These are phyloP conservation scores for Euplagia quadripunctaria DNA, from an alignment of 2,888 invertebrate species.

Conservation along the genomic window DNA sequence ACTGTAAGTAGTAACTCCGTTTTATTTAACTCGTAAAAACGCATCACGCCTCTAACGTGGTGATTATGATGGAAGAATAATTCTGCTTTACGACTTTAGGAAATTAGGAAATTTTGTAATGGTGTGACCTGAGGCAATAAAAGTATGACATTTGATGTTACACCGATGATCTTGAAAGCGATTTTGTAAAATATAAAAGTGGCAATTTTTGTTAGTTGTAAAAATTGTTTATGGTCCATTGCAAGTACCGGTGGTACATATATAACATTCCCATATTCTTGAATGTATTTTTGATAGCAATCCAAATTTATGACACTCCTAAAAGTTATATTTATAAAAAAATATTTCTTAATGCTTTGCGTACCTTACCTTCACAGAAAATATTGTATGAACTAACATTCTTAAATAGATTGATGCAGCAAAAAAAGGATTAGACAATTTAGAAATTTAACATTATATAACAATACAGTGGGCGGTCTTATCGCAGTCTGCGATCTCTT, in stretches of 20 bases:
- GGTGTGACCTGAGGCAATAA: conserved; percentile 35
- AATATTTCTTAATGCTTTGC: not conserved
- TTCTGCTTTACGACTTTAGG: conserved; percentile 42
- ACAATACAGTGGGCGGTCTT: too few species aligned
- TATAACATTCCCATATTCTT: not conserved
- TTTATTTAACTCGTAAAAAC: conserved; percentile 40
- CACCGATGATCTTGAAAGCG: conserved; percentile 13
- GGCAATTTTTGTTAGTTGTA: conserved; percentile 14
- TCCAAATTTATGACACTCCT: conserved; percentile 2
- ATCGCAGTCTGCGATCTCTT: too few species aligned
- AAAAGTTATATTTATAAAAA: conserved; percentile 1
- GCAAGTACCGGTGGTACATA: not conserved
- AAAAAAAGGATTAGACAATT: too few species aligned
- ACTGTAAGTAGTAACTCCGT: conserved; percentile 13
- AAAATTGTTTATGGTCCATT: conserved; percentile 11
- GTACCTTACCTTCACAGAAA: not conserved
- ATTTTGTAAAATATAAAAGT: conserved; percentile 13
- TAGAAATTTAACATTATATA: too few species aligned
- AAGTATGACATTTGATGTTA: conserved; percentile 26
- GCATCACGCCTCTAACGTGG: conserved; percentile 34
- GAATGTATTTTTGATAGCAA: conserved; percentile 9
- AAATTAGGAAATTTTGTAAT: conserved; percentile 49
- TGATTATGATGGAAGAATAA: conserved; percentile 44
- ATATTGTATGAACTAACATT: not conserved
- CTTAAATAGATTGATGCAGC: not conserved